Conservation (phyloP, 2,888 invertebrate genomes). For the Chaitophorus viminalis region DNA sequence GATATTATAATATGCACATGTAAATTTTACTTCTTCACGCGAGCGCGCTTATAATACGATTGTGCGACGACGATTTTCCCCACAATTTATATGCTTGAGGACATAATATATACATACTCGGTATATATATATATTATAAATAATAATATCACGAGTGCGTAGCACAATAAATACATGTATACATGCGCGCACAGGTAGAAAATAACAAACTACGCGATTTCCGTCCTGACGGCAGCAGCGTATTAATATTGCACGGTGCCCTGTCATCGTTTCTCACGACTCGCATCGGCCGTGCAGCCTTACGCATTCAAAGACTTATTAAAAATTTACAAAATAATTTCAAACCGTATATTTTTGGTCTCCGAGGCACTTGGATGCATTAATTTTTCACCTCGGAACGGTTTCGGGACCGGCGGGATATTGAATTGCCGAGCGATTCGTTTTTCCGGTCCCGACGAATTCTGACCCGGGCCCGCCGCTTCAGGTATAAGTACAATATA, state of each 20-base stretch:
- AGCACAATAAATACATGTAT: background rate
- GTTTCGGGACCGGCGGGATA: background rate
- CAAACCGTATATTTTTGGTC: constrained; percentile 12
- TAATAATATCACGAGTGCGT: background rate
- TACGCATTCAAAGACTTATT: constrained; percentile 1
- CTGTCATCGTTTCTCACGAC: constrained; percentile 31
- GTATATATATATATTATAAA: background rate
- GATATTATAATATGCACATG: no score
- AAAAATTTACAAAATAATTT: constrained; percentile 54
- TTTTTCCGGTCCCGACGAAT: background rate
- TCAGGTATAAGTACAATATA: no score
- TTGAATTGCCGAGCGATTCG: constrained; percentile 42
- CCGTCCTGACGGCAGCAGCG: background rate
- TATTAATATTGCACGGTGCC: constrained; percentile 36
- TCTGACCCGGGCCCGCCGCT: background rate
- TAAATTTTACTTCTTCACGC: no score
- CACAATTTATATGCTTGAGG: background rate
- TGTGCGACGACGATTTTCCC: no score
- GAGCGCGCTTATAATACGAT: no score
- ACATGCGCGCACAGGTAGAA: background rate
- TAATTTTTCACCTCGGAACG: constrained; percentile 39
- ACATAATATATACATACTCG: no score
- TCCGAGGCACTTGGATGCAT: constrained; percentile 27
- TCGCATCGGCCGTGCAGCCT: background rate
- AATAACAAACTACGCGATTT: background rate